These are phyloP conservation scores for Ceratosolen solmsi DNA, from an alignment of 1,140 invertebrate species.

Conservation along the genomic window DNA sequence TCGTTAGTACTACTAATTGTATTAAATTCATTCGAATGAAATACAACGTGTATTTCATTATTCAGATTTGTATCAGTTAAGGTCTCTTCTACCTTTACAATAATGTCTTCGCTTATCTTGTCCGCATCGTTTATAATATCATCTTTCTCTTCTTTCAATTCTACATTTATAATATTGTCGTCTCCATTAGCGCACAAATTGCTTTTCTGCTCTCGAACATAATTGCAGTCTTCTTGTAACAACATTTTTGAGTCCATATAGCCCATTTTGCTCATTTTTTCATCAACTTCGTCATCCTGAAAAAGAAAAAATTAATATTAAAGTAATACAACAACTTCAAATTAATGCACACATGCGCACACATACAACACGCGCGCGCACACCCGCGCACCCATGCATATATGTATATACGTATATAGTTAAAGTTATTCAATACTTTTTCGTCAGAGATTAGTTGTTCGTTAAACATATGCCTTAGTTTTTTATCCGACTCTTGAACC, in stretches of 20 bases:
- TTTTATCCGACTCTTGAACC: constrained; percentile 67
- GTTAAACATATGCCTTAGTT: constrained; percentile 64
- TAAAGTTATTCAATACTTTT: neutral
- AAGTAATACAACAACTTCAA: neutral
- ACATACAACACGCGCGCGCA: too few relatives aligned
- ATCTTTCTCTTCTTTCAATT: neutral
- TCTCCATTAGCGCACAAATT: neutral
- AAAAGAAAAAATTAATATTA: constrained; percentile 22
- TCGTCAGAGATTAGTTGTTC: constrained; percentile 35
- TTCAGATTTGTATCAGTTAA: neutral
- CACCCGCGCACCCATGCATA: too few relatives aligned
- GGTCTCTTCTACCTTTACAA: constrained; percentile 7
- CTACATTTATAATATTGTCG: neutral
- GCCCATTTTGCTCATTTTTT: neutral
- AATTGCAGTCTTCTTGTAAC: constrained; percentile 18
- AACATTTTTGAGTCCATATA: constrained; percentile 40
- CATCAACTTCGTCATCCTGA: constrained; percentile 19
- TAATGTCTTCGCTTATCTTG: neutral
- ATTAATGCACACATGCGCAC: too few relatives aligned
- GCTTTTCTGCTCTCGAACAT: neutral
- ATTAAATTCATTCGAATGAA: constrained; percentile 19
- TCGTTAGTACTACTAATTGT: neutral
- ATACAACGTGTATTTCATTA: constrained; percentile 21
- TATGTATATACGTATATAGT: neutral
- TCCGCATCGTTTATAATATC: constrained; percentile 1